Base-by-base conservation (phyloP, 1,140 invertebrate species). In the Zaprionus nigranus region DNA sequence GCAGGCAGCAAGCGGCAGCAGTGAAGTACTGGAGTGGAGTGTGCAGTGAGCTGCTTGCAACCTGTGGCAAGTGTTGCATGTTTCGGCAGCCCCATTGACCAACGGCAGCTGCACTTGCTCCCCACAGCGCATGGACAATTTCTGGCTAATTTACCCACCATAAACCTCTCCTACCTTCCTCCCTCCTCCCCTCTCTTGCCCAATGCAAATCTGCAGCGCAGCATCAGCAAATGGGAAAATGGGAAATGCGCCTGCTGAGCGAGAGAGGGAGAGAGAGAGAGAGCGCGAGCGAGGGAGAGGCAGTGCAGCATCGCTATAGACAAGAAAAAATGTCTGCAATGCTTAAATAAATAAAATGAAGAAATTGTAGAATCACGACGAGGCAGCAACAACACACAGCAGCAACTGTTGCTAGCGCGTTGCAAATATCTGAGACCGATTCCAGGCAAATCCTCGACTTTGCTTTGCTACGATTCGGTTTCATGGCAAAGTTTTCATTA, bases 321-420 rank as follows among this genome's bases (percentile, higher is more conserved):
- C 83, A 78, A 68, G 75, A 77, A 84, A 82, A 88, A 88, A 88
- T 88, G 81, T 88, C 71, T 65, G 81, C 81, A 81, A 88, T 84
- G 85, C 84, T 88, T 88, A 88, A 88, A 88, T 88, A 88, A 88
- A 88, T 88, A 88, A 88, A 88, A 88, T 81, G 85, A 79, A 87
- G 84, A 88, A 88, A 88, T 88, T 88, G 84, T 88, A 88, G 80
- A 88, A 88, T 88, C 84, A 88, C 84, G 84, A 88, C 81, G 68
- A 67, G 69, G 68, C 65, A 78, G 62, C 69, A 78, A 36, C 79
- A 38, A 43, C 60, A 69, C 24, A 51, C 46, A 49, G 24, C 66
- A 38, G 58, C 77, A 63, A 59, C 62, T 63, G 57, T 68, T 70
- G 60, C 63, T 57, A 59, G 22, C 43, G 53, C 65, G 43, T 56